Evolutionary conservation across 92 coral and sea anemone species (phyloP).

Genomic region (Epizoanthus ramosus): DNA sequence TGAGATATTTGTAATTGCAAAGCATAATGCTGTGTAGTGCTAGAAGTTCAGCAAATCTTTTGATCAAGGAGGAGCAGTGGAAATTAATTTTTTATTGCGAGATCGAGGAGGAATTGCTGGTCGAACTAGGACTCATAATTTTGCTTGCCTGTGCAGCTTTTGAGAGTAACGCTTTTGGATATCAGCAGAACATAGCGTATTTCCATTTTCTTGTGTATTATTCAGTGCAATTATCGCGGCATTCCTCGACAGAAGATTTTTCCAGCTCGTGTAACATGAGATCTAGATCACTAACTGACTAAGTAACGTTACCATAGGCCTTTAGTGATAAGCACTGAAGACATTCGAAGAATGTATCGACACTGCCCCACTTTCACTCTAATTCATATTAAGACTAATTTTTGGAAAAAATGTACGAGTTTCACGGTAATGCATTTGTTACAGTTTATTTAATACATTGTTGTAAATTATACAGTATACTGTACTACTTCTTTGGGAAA

Average conservation of each 20-base stretch:
- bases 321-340: too few relatives aligned
- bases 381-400: too few relatives aligned
- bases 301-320: too few relatives aligned
- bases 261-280: background rate
- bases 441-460: too few relatives aligned
- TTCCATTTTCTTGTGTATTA: background rate
- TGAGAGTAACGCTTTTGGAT: background rate
- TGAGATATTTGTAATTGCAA: background rate
- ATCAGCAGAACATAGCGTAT: background rate
- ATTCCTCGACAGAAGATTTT: background rate
- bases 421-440: too few relatives aligned
- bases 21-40: background rate
- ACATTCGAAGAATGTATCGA: background rate
- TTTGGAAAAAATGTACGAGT: too few relatives aligned
- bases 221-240: background rate
- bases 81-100: conserved; percentile 7
- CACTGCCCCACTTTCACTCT: background rate
- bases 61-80: background rate
- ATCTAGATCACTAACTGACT: too few relatives aligned
- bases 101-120: background rate
- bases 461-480: too few relatives aligned
- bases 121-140: background rate
- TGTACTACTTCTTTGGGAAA: too few relatives aligned
- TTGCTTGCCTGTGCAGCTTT: background rate
- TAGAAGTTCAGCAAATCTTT: background rate